Percentiles rank a stretch among this genome's conserved stretches.
Conservation (phyloP, 2,797 vertebrate genomes). For the Neosilurus hyrtlii region DNA sequence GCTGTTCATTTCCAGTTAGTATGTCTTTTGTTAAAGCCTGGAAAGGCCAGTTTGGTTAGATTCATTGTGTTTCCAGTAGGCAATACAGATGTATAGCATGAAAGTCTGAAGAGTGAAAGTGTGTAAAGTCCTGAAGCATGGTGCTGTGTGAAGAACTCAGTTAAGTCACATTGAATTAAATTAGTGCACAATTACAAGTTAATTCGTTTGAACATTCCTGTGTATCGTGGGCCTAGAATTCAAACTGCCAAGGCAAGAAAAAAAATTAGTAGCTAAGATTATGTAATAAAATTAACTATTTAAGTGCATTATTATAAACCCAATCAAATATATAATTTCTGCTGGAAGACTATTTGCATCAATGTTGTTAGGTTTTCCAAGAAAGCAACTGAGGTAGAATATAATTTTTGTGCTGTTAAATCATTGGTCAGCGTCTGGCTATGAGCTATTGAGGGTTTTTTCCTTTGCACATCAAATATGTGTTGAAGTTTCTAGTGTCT, state of each 20-base stretch:
- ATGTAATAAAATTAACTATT: not conserved
- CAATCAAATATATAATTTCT: not conserved
- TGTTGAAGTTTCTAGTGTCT: not conserved
- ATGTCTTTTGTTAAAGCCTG: constrained; percentile 47
- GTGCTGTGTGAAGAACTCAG: not conserved
- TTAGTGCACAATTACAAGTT: not conserved
- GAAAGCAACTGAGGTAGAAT: not conserved
- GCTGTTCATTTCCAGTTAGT: not conserved
- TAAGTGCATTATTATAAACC: not conserved
- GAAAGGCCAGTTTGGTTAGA: constrained; percentile 66
- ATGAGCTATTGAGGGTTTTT: not conserved
- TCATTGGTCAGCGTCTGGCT: not conserved
- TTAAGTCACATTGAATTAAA: not conserved
- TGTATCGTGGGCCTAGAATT: not conserved
- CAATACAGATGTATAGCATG: constrained; percentile 29
- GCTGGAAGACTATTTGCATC: not conserved
- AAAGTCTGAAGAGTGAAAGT: constrained; percentile 21
- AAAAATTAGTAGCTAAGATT: not conserved
- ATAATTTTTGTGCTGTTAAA: not conserved
- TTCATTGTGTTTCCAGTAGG: constrained; percentile 47
- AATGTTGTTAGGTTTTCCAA: not conserved
- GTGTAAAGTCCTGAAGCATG: constrained; percentile 5
- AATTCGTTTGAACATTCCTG: not conserved
- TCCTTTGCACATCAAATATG: not conserved
- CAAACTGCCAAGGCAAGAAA: not conserved